Evolutionary conservation across 1,140 invertebrate species (phyloP).

Genomic region (Polyergus mexicanus): DNA sequence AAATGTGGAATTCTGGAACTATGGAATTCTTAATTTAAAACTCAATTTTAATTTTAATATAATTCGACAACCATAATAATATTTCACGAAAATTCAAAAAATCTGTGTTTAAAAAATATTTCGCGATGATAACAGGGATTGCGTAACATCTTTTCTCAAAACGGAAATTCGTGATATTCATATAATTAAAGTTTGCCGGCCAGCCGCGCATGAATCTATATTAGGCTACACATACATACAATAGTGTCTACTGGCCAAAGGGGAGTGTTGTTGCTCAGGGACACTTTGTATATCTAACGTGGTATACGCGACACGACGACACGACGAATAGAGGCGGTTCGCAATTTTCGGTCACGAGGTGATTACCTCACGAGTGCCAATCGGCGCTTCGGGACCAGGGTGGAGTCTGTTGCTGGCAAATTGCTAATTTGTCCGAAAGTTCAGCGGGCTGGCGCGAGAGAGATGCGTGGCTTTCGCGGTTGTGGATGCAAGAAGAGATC

Average conservation of each 20-base stretch:
- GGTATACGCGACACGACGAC: conserved; percentile 50
- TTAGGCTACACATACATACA: neutral
- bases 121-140: neutral
- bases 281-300: conserved; percentile 56
- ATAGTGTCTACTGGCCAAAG: neutral
- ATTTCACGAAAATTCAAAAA: too few species aligned
- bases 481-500: conserved; percentile 57
- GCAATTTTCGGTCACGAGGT: conserved; percentile 63
- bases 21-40: neutral
- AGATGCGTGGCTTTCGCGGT: conserved; percentile 45
- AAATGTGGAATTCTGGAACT: neutral
- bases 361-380: conserved; percentile 55
- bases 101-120: neutral
- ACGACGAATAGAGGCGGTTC: conserved; percentile 61
- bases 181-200: conserved; percentile 7
- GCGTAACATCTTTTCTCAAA: neutral
- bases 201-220: neutral
- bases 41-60: neutral
- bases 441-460: conserved; percentile 47
- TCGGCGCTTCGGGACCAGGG: conserved; percentile 58
- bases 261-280: neutral
- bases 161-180: neutral
- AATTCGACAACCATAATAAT: too few species aligned
- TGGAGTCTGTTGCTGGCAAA: conserved; percentile 71
- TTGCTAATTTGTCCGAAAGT: conserved; percentile 75